Evolutionary conservation across 2,888 invertebrate genomes (phyloP).

Genomic region (Xestobium rufovillosum): DNA sequence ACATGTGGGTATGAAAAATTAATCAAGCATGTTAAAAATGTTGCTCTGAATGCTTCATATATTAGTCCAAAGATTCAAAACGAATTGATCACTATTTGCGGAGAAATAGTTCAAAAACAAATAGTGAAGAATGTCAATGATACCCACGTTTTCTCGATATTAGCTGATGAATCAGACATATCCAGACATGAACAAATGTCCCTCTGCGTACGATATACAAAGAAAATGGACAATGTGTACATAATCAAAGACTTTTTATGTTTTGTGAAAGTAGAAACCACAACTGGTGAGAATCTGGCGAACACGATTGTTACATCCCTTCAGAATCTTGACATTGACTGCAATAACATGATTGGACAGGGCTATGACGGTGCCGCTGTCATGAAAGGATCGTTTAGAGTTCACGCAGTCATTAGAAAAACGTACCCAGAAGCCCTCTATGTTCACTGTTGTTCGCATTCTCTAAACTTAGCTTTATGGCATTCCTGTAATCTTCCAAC

Average conservation of each 20-base stretch:
- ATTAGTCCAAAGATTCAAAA: conserved; percentile 28
- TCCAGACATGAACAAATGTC: conserved; percentile 27
- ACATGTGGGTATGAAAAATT: conserved; percentile 25
- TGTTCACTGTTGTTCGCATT: conserved; percentile 4
- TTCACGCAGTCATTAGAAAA: conserved; percentile 5
- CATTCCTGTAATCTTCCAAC: neutral
- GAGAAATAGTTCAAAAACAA: conserved; percentile 19
- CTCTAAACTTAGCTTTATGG: conserved; percentile 4
- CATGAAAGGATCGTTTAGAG: conserved; percentile 6
- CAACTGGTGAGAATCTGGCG: too few relatives aligned
- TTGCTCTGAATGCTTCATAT: conserved; percentile 26
- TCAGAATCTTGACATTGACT: too few relatives aligned
- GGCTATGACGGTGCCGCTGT: conserved; percentile 5
- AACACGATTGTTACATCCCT: too few relatives aligned
- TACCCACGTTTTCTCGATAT: conserved; percentile 24
- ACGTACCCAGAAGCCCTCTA: conserved; percentile 1
- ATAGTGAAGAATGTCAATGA: conserved; percentile 26
- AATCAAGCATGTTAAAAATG: conserved; percentile 20
- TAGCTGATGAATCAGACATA: conserved; percentile 30
- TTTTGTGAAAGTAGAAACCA: too few relatives aligned
- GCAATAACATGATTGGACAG: too few relatives aligned
- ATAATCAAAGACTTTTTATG: too few relatives aligned
- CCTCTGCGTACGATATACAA: conserved; percentile 23
- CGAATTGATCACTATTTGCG: conserved; percentile 26
- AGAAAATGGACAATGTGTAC: too few relatives aligned